These are phyloP conservation scores for Thecocarcelia acutangulata DNA, from an alignment of 2,888 invertebrate species.

Conservation along the genomic window DNA sequence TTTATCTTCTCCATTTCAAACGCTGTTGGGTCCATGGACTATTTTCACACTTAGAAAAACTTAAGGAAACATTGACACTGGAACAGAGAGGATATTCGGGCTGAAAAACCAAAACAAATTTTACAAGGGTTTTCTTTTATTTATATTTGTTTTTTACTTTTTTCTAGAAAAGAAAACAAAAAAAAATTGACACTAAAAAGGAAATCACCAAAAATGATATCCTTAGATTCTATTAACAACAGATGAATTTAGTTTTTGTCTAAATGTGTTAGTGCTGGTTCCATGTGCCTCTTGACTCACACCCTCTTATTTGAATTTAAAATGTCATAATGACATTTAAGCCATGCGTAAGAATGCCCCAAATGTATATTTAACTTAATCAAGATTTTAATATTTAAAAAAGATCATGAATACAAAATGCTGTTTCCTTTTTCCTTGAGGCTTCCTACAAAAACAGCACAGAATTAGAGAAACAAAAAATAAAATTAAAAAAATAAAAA, in stretches of 20 bases:
- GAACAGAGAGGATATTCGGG: conserved; percentile 5
- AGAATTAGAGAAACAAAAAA: not conserved
- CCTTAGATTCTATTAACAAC: conserved; percentile 43
- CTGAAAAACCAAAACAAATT: conserved; percentile 26
- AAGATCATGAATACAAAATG: conserved; percentile 60
- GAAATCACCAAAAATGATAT: conserved; percentile 32
- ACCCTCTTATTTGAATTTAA: conserved; percentile 34
- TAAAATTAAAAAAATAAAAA: not conserved
- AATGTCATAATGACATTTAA: conserved; percentile 62
- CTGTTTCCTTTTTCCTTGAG: not conserved
- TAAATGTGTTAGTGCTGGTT: not conserved
- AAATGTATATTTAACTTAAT: conserved; percentile 77
- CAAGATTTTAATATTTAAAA: conserved; percentile 80
- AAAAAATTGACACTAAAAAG: conserved; percentile 23
- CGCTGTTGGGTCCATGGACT: not conserved
- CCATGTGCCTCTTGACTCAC: not conserved
- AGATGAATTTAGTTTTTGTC: conserved; percentile 1
- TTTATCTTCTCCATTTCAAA: not conserved
- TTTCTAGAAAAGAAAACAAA: not conserved
- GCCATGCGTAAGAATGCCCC: conserved; percentile 63
- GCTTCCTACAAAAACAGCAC: not conserved
- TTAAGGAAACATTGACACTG: conserved; percentile 50
- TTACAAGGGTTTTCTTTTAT: conserved; percentile 22
- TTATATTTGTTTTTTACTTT: not conserved
- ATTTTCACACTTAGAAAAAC: conserved; percentile 54